phyloP scores from a whole-genome alignment of 2,113 vertebrate genomes.

The Sula dactylatra region DNA sequence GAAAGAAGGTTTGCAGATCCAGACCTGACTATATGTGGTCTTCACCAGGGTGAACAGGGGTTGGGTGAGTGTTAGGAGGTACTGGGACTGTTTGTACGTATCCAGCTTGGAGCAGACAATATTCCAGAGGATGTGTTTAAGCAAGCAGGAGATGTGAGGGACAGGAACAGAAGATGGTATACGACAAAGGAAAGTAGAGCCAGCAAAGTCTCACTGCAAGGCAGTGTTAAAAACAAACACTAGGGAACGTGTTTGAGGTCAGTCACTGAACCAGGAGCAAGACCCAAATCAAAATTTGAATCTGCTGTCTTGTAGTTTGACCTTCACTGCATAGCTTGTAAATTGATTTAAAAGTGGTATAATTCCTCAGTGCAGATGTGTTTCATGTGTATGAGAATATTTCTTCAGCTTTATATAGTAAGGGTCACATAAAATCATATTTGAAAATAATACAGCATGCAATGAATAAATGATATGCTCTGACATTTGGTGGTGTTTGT shows the following conservation, averaged over 20 bases:
- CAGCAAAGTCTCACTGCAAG: not conserved
- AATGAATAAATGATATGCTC: constrained; percentile 34
- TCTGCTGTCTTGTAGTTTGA: not conserved
- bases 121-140: not conserved
- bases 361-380: not conserved
- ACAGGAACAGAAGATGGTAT: not conserved
- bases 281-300: not conserved
- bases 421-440: constrained; percentile 12
- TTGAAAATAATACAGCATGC: constrained; percentile 34
- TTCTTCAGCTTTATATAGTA: constrained; percentile 18
- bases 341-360: not conserved
- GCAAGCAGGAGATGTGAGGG: not conserved
- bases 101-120: not conserved
- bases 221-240: not conserved
- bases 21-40: not conserved
- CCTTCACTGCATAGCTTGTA: not conserved
- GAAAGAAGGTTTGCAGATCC: not conserved
- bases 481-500: constrained; percentile 50
- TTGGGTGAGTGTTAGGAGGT: not conserved
- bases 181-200: not conserved
- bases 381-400: not conserved
- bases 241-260: not conserved
- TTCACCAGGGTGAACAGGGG: not conserved
- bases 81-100: not conserved
- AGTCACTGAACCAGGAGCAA: not conserved